Evolutionary conservation across 2,797 vertebrate genomes (phyloP).

Genomic region (Enteromius unitaeniatus): DNA sequence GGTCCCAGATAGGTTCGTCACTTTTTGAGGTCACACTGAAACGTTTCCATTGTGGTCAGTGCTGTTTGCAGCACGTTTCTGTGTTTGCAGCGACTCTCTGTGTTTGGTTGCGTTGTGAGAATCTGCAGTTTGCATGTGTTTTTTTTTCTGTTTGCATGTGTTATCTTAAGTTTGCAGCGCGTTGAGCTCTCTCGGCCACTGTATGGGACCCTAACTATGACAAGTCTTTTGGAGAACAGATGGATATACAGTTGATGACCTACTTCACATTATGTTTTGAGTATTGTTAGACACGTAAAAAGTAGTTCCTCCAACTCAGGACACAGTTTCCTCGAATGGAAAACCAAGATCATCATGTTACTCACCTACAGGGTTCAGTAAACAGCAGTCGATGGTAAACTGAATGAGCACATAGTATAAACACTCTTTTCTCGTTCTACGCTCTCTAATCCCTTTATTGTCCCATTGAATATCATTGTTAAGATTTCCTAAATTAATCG

Average conservation of each 20-base stretch:
- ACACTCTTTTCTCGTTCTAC: constrained; percentile 49
- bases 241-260: not conserved
- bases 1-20: no score
- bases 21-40: no score
- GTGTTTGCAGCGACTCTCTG: no score
- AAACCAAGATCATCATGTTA: constrained; percentile 17
- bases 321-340: not conserved
- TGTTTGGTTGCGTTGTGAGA: no score
- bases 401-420: constrained; percentile 44
- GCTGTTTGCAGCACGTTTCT: no score
- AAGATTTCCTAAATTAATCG: constrained; percentile 71
- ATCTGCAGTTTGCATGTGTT: no score
- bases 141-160: no score
- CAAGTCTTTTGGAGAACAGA: no score
- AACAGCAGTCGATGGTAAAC: constrained; percentile 34
- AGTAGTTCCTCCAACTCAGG: not conserved
- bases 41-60: no score
- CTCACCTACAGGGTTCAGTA: constrained; percentile 41
- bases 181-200: no score
- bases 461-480: constrained; percentile 64
- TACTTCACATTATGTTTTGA: not conserved
- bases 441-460: constrained; percentile 50
- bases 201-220: not conserved
- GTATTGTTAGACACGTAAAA: not conserved
- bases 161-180: no score